These are phyloP conservation scores for Peromyscus aztecus DNA, from an alignment of 2,797 vertebrate genomes.

Conservation along the genomic window DNA sequence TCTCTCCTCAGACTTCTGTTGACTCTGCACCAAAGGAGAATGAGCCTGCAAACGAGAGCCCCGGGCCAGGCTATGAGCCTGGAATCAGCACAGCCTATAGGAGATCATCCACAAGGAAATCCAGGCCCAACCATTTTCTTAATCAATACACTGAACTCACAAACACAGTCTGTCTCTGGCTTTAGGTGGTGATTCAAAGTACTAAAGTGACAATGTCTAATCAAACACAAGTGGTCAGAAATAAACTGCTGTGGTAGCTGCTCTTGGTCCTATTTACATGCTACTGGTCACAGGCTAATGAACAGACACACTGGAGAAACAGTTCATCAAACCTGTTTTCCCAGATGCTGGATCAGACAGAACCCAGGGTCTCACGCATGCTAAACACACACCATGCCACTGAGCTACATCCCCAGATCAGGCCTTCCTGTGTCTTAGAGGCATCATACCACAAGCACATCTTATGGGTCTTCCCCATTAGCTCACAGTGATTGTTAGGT, in stretches of 20 bases:
- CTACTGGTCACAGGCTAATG: constrained; percentile 11
- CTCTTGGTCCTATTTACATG: not conserved
- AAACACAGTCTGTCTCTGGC: constrained; percentile 16
- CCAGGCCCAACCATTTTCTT: not conserved
- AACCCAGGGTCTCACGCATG: not conserved
- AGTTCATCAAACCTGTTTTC: not conserved
- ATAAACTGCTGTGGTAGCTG: not conserved
- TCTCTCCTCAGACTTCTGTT: not conserved
- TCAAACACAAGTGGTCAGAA: not conserved
- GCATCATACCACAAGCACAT: not conserved
- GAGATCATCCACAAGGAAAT: not conserved
- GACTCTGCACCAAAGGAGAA: not conserved
- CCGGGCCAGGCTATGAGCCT: not conserved
- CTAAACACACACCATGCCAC: not conserved
- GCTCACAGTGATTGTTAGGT: not conserved
- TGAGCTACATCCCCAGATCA: not conserved
- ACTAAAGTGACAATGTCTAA: constrained; percentile 8
- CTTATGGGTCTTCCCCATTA: constrained; percentile 4
- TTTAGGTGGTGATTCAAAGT: not conserved
- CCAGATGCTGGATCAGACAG: not conserved
- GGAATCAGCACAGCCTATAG: not conserved
- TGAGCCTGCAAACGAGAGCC: not conserved
- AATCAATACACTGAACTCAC: not conserved
- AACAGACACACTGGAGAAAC: not conserved
- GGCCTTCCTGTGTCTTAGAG: not conserved